Conservation (phyloP, 2,113 vertebrate species). For the Ciconia stormi region DNA sequence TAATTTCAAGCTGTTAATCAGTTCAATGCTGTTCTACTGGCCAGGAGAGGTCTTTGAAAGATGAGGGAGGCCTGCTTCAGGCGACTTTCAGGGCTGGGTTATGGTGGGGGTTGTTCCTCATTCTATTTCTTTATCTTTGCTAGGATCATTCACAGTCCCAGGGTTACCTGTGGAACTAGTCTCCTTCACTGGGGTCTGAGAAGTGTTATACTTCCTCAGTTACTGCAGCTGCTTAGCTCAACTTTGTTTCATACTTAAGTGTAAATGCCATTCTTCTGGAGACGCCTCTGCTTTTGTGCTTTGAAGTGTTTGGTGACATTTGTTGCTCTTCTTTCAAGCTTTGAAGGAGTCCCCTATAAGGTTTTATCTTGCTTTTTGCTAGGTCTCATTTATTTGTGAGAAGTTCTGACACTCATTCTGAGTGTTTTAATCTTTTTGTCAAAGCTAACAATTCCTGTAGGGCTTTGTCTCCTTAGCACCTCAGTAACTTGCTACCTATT, state of each 20-base stretch:
- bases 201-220: background rate
- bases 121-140: background rate
- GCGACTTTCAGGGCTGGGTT: background rate
- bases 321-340: background rate
- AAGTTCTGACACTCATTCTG: background rate
- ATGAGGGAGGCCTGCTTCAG: background rate
- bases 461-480: background rate
- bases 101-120: background rate
- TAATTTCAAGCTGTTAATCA: background rate
- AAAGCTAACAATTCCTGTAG: background rate
- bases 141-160: background rate
- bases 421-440: conserved; percentile 1
- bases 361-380: background rate
- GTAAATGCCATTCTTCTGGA: background rate
- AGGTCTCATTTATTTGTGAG: background rate
- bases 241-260: background rate
- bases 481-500: background rate
- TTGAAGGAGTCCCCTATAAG: background rate
- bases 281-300: background rate
- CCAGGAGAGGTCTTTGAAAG: background rate
- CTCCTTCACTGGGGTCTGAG: background rate
- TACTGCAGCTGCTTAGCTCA: background rate
- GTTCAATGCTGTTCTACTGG: background rate
- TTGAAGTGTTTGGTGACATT: background rate
- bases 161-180: background rate